Evolutionary conservation across 2,113 vertebrate genomes (phyloP).

Genomic region (Eleginops maclovinus): DNA sequence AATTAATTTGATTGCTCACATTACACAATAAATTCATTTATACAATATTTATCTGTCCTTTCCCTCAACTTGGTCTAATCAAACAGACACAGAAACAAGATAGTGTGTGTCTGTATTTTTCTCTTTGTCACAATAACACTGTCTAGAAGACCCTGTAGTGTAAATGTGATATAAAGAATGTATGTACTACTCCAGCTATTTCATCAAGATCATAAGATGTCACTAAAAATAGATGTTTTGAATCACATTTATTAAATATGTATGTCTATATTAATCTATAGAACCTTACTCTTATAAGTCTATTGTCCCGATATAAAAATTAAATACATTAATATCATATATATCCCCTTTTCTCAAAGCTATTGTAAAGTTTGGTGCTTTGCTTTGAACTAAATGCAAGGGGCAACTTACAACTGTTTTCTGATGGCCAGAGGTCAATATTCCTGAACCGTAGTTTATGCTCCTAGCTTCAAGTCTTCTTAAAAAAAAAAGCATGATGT

Average conservation of each 20-base stretch:
- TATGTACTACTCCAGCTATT: background rate
- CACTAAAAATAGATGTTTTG: background rate
- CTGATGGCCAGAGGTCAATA: too few relatives aligned
- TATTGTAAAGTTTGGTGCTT: background rate
- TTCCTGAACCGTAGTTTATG: too few relatives aligned
- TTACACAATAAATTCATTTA: constrained; percentile 85
- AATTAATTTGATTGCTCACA: constrained; percentile 86
- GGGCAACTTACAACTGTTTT: background rate
- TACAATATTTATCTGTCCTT: constrained; percentile 81
- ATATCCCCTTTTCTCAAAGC: background rate
- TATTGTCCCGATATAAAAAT: background rate
- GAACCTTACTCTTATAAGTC: background rate
- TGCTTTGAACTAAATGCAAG: background rate
- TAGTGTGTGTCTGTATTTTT: constrained; percentile 22
- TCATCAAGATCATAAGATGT: background rate
- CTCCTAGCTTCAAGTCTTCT: too few relatives aligned
- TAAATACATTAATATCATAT: background rate
- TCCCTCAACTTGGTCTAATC: constrained; percentile 67
- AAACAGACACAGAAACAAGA: constrained; percentile 56
- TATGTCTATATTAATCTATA: background rate
- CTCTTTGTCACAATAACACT: background rate
- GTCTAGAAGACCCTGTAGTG: background rate
- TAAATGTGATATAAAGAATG: background rate
- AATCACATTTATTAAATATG: background rate
- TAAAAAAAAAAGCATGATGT: too few relatives aligned